Conservation (phyloP, 2,797 vertebrate species). For the Macropus fuliginosus region DNA sequence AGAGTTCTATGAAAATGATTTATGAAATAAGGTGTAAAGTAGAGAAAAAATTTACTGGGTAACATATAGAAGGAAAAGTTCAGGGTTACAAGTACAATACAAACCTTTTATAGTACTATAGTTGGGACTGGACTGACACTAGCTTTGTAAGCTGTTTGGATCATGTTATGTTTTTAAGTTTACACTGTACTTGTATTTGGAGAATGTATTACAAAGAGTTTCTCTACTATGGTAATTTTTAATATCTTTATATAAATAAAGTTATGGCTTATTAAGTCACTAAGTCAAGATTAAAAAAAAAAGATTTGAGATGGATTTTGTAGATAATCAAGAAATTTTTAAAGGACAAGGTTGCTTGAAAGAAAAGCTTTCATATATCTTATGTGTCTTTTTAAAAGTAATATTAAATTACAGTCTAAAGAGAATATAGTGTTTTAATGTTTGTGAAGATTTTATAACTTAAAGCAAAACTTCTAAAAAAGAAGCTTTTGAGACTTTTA, state of each 20-base stretch:
- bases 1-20: background rate
- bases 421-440: conserved; percentile 15
- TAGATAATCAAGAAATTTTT: conserved; percentile 33
- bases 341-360: conserved; percentile 12
- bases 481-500: conserved; percentile 11
- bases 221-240: background rate
- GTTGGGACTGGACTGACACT: background rate
- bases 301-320: background rate
- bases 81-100: background rate
- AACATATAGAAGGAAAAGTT: background rate
- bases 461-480: conserved; percentile 44
- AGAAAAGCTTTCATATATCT: conserved; percentile 25
- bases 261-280: background rate
- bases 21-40: background rate
- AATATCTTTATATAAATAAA: background rate
- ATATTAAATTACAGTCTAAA: conserved; percentile 46
- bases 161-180: background rate
- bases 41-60: background rate
- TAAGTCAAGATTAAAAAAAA: background rate
- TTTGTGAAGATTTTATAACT: conserved; percentile 28
- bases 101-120: background rate
- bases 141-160: background rate
- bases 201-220: background rate
- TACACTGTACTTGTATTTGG: background rate
- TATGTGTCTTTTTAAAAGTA: conserved; percentile 24